Evolutionary conservation across 2,113 vertebrate species (phyloP), one percentile per base, ranked within the genome.

Genomic region (Cebidichthys violaceus): DNA sequence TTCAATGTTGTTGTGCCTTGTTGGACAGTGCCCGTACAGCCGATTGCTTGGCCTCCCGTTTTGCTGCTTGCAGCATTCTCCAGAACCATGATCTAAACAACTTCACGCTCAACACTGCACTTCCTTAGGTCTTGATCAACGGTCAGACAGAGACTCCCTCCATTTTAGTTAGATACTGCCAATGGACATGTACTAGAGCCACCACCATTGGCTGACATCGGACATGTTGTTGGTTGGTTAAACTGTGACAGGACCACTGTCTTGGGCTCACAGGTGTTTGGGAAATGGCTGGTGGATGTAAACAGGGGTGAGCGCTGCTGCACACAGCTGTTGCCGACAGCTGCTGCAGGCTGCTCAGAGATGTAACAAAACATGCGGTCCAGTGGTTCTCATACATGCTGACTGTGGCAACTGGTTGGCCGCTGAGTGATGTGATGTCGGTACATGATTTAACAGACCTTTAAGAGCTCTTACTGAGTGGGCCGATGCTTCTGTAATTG

Each of bases 301-400:
- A 82, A 65, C 62, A 41, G 11, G 33, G 13, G 61, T 14, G 33
- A 77, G 11, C 47, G 2, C 41, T 20, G 61, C 47, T 57, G 37
- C 15, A 47, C 43, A 77, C 35, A 70, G 73, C 33, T 33, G 33
- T 6, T 33, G 33, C 64, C 20, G 47, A 22, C 50, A 10, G 47
- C 20, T 62, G 60, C 29, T 75, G 62, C 61, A 67, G 55, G 27
- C 60, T 43, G 43, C 76, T 57, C 31, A 22, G 3, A 45, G 39
- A 61, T 50, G 37, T 52, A 39, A 61, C 47, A 50, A 57, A 61
- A 50, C 43, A 62, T 62, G 33, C 33, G 27, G 43, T 50, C 59
- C 37, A 52, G 64, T 81, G 31, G 20, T 41, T 68, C 17, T 33
- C 74, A 71, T 74, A 4, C 50, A 84, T 57, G 14, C 31, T 45